Evolutionary conservation across 2,888 invertebrate species (phyloP).

Genomic region (Aspidiotus rigidus): DNA sequence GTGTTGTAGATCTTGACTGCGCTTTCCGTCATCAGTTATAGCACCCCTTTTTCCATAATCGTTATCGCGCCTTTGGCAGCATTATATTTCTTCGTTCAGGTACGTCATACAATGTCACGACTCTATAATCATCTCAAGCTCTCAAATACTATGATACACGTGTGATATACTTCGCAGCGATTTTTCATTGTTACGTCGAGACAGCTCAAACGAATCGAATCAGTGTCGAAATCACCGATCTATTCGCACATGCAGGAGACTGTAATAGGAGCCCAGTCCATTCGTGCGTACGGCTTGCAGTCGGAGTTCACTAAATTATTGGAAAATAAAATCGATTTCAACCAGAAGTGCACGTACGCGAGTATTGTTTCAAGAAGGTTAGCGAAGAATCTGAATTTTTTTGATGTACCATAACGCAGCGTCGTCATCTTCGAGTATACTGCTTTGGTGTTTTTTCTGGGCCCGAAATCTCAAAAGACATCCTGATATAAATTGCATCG

Average conservation of each 20-base stretch:
- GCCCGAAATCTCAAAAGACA: too few species aligned
- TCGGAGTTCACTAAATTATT: constrained; percentile 79
- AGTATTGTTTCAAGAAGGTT: constrained; percentile 78
- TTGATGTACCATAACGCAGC: constrained; percentile 46
- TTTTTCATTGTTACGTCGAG: constrained; percentile 91
- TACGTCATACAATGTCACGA: constrained; percentile 35
- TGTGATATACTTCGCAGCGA: constrained; percentile 51
- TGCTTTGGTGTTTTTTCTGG: too few species aligned
- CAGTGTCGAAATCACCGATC: constrained; percentile 88
- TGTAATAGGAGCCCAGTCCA: constrained; percentile 70
- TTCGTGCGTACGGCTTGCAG: constrained; percentile 74
- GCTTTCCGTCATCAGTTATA: constrained; percentile 73
- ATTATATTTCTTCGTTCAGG: constrained; percentile 70
- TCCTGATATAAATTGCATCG: too few species aligned
- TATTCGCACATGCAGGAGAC: constrained; percentile 96
- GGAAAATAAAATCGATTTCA: constrained; percentile 79
- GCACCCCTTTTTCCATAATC: constrained; percentile 70
- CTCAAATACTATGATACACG: too few species aligned
- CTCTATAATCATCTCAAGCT: too few species aligned
- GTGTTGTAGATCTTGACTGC: constrained; percentile 69
- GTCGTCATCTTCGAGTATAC: neutral
- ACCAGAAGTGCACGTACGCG: constrained; percentile 87
- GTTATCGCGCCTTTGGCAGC: constrained; percentile 71
- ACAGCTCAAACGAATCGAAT: constrained; percentile 87
- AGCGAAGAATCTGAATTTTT: constrained; percentile 52